Conservation (phyloP, 2,797 vertebrate species). For the Champsocephalus esox region DNA sequence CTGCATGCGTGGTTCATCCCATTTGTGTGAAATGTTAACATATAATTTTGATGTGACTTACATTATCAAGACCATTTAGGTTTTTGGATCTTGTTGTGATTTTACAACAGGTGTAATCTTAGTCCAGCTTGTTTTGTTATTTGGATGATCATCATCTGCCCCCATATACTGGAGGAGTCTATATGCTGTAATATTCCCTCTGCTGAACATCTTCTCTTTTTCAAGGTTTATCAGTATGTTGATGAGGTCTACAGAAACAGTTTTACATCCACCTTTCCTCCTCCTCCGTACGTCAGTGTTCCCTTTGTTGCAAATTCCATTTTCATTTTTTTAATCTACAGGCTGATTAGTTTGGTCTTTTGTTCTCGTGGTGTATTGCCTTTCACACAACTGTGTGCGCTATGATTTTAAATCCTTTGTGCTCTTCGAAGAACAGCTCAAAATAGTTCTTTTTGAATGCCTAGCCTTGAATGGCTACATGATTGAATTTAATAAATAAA, state of each 20-base stretch:
- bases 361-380: slow-evolving; percentile 66
- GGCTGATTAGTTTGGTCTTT: slow-evolving; percentile 71
- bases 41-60: slow-evolving; percentile 28
- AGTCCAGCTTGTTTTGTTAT: slow-evolving; percentile 43
- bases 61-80: slow-evolving; percentile 11
- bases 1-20: slow-evolving; percentile 22
- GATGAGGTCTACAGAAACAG: slow-evolving; percentile 32
- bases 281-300: slow-evolving; percentile 32
- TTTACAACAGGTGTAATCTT: slow-evolving; percentile 43
- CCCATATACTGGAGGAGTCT: neutral
- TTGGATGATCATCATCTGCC: slow-evolving; percentile 39
- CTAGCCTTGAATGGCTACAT: slow-evolving; percentile 65
- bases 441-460: slow-evolving; percentile 61
- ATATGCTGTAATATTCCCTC: slow-evolving; percentile 15
- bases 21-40: slow-evolving; percentile 8
- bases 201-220: slow-evolving; percentile 13
- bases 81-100: too few relatives aligned
- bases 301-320: slow-evolving; percentile 64
- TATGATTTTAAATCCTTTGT: slow-evolving; percentile 73
- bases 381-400: slow-evolving; percentile 69
- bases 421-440: slow-evolving; percentile 51
- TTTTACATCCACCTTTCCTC: slow-evolving; percentile 40
- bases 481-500: slow-evolving; percentile 73
- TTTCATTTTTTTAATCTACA: slow-evolving; percentile 54
- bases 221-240: slow-evolving; percentile 40